Base-by-base conservation (phyloP, 2,797 vertebrate genomes). In the Sorex maritimensis region DNA sequence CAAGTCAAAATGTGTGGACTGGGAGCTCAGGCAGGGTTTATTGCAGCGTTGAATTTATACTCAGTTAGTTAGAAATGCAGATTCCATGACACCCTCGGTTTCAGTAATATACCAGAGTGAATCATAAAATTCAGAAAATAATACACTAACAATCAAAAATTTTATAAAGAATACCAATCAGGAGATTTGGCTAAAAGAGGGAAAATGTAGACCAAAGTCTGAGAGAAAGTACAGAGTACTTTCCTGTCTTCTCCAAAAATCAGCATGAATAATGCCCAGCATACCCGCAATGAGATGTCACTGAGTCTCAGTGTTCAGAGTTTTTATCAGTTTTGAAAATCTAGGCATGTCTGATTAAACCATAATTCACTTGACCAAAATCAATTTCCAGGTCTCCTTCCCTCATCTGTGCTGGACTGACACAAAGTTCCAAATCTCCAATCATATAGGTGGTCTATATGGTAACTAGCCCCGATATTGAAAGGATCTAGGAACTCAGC, bases 81-180 rank as follows among this genome's bases (percentile, higher is more conserved):
- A 13, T 44, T 80, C 34, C 38, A 34, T n/a, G 49, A 41, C 55
- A 74, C n/a, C 13, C 52, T 55, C 52, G 13, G 52, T 55, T 14
- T 55, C 52, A 55, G 52, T 55, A 55, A 14, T 55, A 17, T 55
- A 17, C 11, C 14, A 55, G 52, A 55, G 17, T 55, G 52, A 55
- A 55, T 55, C 52, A 55, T 17, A 74, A 58, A 80, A 46, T 23
- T 58, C 68, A 68, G 14, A 24, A 74, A 88, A 79, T 69, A 23
- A 23, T 91, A 5, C 17, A 46, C 17, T 74, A 46, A 23, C 12
- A 49, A 41, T 81, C n/a, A 55, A 55, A 55, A 55, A 65, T 34
- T 63, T 67, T 74, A 71, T 63, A 68, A 82, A 78, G 12, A 4
- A 90, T 11, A 67, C 15, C 86, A 67, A 84, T 17, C 63, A 90